phyloP scores from a whole-genome alignment of 2,797 vertebrate genomes.

The Trachurus trachurus region DNA sequence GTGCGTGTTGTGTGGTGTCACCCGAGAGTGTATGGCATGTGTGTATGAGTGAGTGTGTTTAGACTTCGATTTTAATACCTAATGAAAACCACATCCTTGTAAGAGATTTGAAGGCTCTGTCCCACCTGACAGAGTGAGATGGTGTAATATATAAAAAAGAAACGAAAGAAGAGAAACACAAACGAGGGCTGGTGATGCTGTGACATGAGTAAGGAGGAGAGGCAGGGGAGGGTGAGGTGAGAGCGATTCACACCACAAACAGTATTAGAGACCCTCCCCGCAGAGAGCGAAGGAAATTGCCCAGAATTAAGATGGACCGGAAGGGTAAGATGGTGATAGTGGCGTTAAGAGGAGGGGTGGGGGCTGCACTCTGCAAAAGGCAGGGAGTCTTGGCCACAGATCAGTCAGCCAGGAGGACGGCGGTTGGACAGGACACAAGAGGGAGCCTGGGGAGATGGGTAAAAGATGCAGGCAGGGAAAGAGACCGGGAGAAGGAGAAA shows the following conservation, averaged over 20 bases:
- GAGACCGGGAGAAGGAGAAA: conserved; percentile 31
- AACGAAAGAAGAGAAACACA: conserved; percentile 24
- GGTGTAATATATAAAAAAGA: conserved; percentile 22
- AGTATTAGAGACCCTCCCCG: conserved; percentile 53
- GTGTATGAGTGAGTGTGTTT: conserved; percentile 35
- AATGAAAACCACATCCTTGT: conserved; percentile 51
- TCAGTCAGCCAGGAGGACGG: conserved; percentile 64
- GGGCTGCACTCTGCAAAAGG: conserved; percentile 32
- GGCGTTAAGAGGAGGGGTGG: conserved; percentile 29
- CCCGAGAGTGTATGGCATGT: conserved; percentile 30
- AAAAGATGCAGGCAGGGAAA: conserved; percentile 54
- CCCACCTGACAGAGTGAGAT: conserved; percentile 48
- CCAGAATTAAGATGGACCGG: conserved; percentile 74
- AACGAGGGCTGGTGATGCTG: conserved; percentile 3
- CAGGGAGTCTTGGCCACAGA: conserved; percentile 63
- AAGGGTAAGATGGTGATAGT: conserved; percentile 40
- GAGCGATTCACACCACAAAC: conserved; percentile 73
- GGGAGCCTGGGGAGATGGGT: conserved; percentile 42
- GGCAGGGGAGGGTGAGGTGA: conserved; percentile 42
- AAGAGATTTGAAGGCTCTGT: conserved; percentile 49
- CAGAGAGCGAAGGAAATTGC: conserved; percentile 71
- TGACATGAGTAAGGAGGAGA: conserved; percentile 28
- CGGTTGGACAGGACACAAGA: conserved; percentile 63
- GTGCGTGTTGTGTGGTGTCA: conserved; percentile 61
- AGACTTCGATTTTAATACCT: conserved; percentile 46